A percentile compares a stretch with the other conserved stretches of the same genome.
These are phyloP conservation scores for Bombus pascuorum DNA, from an alignment of 1,140 invertebrate genomes.

Conservation along the genomic window DNA sequence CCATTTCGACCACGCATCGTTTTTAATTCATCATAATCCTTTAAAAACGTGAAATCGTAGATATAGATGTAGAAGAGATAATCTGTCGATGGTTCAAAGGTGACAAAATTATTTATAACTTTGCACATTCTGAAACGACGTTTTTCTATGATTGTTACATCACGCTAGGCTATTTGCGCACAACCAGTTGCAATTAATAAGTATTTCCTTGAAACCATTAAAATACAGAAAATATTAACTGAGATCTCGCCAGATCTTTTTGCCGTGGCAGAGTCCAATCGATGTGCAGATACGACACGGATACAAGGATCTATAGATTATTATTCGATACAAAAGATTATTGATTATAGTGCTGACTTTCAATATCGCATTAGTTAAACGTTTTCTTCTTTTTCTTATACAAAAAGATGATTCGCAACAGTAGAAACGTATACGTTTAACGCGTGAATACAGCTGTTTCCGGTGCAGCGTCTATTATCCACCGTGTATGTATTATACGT, in stretches of 20 bases:
- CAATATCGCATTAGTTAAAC: no score
- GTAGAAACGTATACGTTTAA: no score
- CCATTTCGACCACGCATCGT: no score
- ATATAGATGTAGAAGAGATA: no score
- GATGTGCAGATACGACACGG: neutral
- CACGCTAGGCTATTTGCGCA: neutral
- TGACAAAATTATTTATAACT: no score
- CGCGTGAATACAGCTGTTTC: slow-evolving; percentile 6
- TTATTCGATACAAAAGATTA: neutral
- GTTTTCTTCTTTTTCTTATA: no score
- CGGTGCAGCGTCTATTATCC: slow-evolving; percentile 8
- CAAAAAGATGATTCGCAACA: no score
- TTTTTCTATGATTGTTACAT: neutral
- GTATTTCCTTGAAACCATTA: neutral
- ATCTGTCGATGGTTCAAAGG: no score
- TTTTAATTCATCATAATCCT: no score
- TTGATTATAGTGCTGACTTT: neutral
- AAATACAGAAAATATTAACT: neutral
- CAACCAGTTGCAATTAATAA: neutral
- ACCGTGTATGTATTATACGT: neutral
- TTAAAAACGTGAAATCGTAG: no score
- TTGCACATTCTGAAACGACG: neutral
- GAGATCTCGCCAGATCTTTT: neutral
- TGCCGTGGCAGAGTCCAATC: neutral
- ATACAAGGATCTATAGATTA: no score